phyloP scores from a whole-genome alignment of 2,113 vertebrate species.

The Gobiocypris rarus region DNA sequence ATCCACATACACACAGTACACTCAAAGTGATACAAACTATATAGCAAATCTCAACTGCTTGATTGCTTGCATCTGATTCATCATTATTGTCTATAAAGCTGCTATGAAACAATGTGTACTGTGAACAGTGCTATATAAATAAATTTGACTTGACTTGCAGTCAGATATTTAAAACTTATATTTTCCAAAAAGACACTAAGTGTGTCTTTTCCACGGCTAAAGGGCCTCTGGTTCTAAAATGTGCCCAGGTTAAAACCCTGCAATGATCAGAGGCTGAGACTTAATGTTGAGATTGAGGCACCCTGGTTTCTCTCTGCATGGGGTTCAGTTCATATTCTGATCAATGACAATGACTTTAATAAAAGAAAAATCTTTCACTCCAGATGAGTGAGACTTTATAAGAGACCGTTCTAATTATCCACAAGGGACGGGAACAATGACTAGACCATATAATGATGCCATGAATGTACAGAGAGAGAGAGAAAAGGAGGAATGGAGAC shows the following conservation, averaged over 20 bases:
- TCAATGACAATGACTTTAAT: neutral
- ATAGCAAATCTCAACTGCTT: too few relatives aligned
- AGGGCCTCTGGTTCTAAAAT: neutral
- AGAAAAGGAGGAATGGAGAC: neutral
- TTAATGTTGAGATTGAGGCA: neutral
- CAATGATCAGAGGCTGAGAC: neutral
- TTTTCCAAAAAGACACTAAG: neutral
- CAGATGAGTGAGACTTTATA: neutral
- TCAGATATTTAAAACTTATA: neutral
- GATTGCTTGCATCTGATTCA: too few relatives aligned
- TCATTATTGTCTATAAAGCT: too few relatives aligned
- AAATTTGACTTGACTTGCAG: neutral
- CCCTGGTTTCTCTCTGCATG: neutral
- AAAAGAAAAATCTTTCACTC: neutral
- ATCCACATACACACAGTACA: too few relatives aligned
- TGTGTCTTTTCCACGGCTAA: neutral
- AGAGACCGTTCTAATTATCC: slow-evolving; percentile 21
- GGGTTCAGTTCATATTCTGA: slow-evolving; percentile 20
- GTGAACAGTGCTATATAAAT: too few relatives aligned
- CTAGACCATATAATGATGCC: neutral
- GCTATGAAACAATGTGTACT: too few relatives aligned
- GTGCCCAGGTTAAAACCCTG: neutral
- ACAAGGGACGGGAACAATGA: slow-evolving; percentile 4
- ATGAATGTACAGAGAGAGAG: neutral
- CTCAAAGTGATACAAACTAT: too few relatives aligned